These are phyloP conservation scores for Masticophis lateralis DNA, from an alignment of 2,797 vertebrate genomes.

Conservation along the genomic window DNA sequence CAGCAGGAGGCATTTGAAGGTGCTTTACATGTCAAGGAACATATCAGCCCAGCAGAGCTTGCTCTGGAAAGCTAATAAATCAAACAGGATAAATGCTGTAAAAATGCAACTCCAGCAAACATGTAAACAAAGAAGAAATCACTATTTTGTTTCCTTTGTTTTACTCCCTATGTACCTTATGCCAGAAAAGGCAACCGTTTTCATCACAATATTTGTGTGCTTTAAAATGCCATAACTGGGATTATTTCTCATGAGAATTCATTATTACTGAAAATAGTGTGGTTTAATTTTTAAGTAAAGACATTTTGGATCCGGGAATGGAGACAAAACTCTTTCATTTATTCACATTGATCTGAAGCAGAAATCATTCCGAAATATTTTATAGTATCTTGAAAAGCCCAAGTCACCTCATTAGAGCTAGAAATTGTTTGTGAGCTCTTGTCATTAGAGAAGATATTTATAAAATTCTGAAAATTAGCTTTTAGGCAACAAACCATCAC, in stretches of 20 bases:
- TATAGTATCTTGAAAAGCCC: slow-evolving; percentile 35
- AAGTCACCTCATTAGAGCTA: slow-evolving; percentile 33
- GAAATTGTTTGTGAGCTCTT: slow-evolving; percentile 37
- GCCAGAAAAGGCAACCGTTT: slow-evolving; percentile 24
- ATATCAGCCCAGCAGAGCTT: slow-evolving; percentile 57
- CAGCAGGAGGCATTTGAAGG: slow-evolving; percentile 47
- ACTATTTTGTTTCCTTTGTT: slow-evolving; percentile 17
- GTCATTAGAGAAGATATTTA: slow-evolving; percentile 18
- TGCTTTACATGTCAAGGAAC: slow-evolving; percentile 61
- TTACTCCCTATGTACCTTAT: slow-evolving; percentile 43
- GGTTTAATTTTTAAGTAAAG: not conserved
- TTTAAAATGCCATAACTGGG: not conserved
- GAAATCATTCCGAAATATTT: slow-evolving; percentile 11
- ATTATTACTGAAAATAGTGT: not conserved
- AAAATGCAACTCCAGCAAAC: slow-evolving; percentile 43
- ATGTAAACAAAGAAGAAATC: slow-evolving; percentile 45
- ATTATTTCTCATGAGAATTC: slow-evolving; percentile 20
- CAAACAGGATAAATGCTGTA: slow-evolving; percentile 38
- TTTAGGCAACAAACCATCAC: slow-evolving; percentile 10
- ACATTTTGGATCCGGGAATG: not conserved
- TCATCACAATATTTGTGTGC: not conserved
- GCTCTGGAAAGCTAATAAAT: slow-evolving; percentile 63
- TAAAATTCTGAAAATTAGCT: slow-evolving; percentile 26
- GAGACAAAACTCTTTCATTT: not conserved
- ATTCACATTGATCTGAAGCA: slow-evolving; percentile 26